These are phyloP conservation scores for Drosophila testacea DNA, from an alignment of 2,888 invertebrate genomes.

Conservation along the genomic window DNA sequence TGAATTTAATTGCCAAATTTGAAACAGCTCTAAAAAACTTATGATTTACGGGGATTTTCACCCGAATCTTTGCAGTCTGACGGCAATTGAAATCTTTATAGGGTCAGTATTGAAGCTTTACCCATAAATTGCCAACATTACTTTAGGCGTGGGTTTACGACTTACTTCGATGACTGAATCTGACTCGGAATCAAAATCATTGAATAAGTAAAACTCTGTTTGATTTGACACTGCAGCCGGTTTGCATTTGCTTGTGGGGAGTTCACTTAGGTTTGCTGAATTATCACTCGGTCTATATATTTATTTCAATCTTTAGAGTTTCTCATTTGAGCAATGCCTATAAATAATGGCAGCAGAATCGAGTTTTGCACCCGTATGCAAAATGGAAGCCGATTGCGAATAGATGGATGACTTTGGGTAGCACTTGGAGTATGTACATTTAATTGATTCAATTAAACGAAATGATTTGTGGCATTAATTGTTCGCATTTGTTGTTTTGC, in stretches of 20 bases:
- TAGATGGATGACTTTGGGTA: slow-evolving; percentile 72
- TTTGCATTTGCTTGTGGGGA: slow-evolving; percentile 17
- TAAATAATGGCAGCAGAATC: slow-evolving; percentile 31
- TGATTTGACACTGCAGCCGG: slow-evolving; percentile 36
- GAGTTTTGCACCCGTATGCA: slow-evolving; percentile 29
- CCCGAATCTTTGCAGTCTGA: slow-evolving; percentile 27
- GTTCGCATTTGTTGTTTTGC: slow-evolving; percentile 63
- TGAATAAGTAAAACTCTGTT: slow-evolving; percentile 4
- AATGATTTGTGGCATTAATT: slow-evolving; percentile 56
- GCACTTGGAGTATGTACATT: slow-evolving; percentile 56
- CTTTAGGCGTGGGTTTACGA: slow-evolving; percentile 47
- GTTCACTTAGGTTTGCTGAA: slow-evolving; percentile 46
- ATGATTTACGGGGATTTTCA: slow-evolving; percentile 59
- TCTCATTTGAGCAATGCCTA: slow-evolving; percentile 11
- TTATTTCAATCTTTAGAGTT: slow-evolving; percentile 22
- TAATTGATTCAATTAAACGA: slow-evolving; percentile 61
- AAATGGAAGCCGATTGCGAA: slow-evolving; percentile 40
- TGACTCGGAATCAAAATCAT: slow-evolving; percentile 11
- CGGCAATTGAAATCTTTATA: slow-evolving; percentile 64
- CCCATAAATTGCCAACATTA: slow-evolving; percentile 57
- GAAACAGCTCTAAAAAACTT: slow-evolving; percentile 21
- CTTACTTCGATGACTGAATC: slow-evolving; percentile 12
- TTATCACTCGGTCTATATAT: slow-evolving; percentile 48
- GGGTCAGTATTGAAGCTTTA: slow-evolving; percentile 41
- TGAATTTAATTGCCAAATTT: slow-evolving; percentile 9